Percentiles rank a stretch among this genome's conserved stretches.
phyloP scores from a whole-genome alignment of 2,888 invertebrate genomes.

The Atethmia centrago region DNA sequence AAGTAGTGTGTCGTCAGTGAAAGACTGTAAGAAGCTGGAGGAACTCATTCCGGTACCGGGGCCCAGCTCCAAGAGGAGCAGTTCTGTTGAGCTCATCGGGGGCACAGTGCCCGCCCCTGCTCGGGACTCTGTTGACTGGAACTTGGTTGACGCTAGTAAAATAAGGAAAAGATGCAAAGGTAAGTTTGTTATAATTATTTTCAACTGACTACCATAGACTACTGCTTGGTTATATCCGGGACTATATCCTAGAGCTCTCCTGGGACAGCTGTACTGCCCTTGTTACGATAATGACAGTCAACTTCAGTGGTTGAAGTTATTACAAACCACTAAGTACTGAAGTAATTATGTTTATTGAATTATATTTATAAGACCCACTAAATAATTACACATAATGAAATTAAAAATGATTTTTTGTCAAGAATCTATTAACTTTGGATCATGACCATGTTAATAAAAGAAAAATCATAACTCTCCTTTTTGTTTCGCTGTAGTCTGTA shows the following conservation, averaged over 20 bases:
- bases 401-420: background rate
- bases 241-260: background rate
- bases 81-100: slow-evolving; percentile 87
- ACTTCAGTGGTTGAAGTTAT: background rate
- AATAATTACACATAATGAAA: background rate
- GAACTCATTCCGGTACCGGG: slow-evolving; percentile 78
- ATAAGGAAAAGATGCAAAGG: slow-evolving; percentile 90
- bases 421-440: background rate
- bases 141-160: slow-evolving; percentile 89
- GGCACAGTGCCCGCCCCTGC: slow-evolving; percentile 85
- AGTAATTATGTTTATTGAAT: background rate
- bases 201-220: too few species aligned
- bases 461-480: background rate
- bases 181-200: slow-evolving; percentile 67
- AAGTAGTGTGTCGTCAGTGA: slow-evolving; percentile 71
- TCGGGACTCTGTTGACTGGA: slow-evolving; percentile 87
- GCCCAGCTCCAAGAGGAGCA: slow-evolving; percentile 81
- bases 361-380: background rate
- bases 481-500: too few species aligned
- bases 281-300: background rate
- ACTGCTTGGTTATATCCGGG: background rate
- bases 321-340: background rate
- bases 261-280: too few species aligned
- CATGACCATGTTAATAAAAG: background rate
- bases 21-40: slow-evolving; percentile 75